Base-by-base conservation (phyloP, 2,888 invertebrate genomes). In the Arenicola marina region DNA sequence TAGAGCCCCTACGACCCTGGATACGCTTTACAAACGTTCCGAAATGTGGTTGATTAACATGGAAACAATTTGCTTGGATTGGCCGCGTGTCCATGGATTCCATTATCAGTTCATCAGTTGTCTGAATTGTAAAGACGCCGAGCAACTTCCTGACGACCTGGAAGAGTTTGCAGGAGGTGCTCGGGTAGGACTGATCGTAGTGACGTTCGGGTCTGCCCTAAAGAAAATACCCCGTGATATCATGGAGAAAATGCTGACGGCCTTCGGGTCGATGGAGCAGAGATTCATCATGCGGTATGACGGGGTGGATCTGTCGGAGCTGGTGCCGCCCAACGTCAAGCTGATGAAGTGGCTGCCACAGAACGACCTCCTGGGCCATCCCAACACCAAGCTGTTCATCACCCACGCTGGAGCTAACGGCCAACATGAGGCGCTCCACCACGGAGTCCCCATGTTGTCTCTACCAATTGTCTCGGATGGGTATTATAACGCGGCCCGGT, bases 351-450 rank as follows among this genome's bases (percentile, higher is more conserved):
- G 62, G 62, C n/a, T 62, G 4, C 62, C 62, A 21, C 62, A 62
- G 43, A 59, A 48, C 59, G 62, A 62, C 38, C 58, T 62, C n/a
- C 58, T 62, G 4, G 62, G 57, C 15, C 56, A 59, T 28, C 24
- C 11, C 4, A 29, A 58, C 2, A 38, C 44, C 3, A 11, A 24
- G 24, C 31, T 59, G 24, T 62, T 62, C 45, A 59, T 62, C 33
- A 62, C 62, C 4, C 62, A 62, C 31, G 4, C 21, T 7, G 62
- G 62, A 4, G 29, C 24, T 34, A 62, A 59, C 33, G 57, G 62
- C 2, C 62, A 62, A 43, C 28, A 51, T 29, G 62, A 62, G 29
- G 51, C 29, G 4, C 21, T 62, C 7, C 48, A 61, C 38, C 45
- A 61, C 32, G 57, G 48, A 7, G 57, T 61, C 4, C 61, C 61